These are phyloP conservation scores for Nephrotoma guestfalica DNA, from an alignment of 2,888 invertebrate genomes.

Conservation along the genomic window DNA sequence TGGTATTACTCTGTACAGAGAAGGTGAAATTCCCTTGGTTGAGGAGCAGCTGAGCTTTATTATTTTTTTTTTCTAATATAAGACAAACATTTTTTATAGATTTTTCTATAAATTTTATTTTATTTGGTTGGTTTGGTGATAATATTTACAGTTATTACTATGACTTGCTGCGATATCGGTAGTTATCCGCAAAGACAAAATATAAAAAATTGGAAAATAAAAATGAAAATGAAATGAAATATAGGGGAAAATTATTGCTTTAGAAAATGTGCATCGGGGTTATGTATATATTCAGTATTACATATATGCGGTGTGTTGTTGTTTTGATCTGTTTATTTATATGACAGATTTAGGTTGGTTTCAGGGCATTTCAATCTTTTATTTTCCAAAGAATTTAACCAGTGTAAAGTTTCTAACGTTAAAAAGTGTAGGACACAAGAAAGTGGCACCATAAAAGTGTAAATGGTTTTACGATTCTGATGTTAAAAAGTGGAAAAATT, in stretches of 20 bases:
- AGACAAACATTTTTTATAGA: background rate
- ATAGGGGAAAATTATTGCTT: background rate
- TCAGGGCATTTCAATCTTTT: background rate
- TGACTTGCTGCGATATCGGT: background rate
- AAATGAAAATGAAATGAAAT: background rate
- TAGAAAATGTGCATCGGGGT: background rate
- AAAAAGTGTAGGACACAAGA: too few species aligned
- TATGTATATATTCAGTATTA: background rate
- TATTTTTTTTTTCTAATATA: background rate
- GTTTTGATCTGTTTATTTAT: background rate
- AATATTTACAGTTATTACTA: background rate
- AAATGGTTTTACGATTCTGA: too few species aligned
- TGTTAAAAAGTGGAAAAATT: too few species aligned
- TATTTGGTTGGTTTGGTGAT: background rate
- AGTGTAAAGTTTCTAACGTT: too few species aligned
- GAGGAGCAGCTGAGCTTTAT: background rate
- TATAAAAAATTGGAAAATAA: background rate
- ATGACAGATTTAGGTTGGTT: background rate
- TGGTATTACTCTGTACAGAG: background rate
- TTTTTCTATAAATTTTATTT: background rate
- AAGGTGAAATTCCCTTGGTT: background rate
- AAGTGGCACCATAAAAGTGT: too few species aligned
- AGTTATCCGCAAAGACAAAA: background rate
- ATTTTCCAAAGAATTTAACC: background rate
- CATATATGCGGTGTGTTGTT: background rate